Base-by-base conservation (phyloP, 2,797 vertebrate genomes). In the Myiothlypis chrysogaster region DNA sequence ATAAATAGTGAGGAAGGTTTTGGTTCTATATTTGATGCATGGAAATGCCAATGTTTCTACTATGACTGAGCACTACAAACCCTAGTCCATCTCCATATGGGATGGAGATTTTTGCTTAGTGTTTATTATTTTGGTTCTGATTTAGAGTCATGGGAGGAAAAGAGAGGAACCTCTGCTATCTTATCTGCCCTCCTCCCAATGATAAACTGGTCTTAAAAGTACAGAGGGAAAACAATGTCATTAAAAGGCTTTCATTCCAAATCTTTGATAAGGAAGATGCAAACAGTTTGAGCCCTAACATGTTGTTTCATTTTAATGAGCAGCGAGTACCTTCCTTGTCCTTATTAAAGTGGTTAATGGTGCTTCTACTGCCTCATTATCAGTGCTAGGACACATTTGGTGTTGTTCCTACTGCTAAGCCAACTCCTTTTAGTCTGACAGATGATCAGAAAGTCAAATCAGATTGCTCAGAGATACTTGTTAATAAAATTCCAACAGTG, bases 361-460 rank as follows among this genome's bases (percentile, higher is more conserved):
- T 91, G 95, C 93, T 98, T 97, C 96, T 95, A 92, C 94, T 85
- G 94, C 93, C 97, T 97, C 96, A 97, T 98, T 97, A 98, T 97
- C 97, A 97, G 97, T 3, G 3, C 82, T 91, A 96, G 95, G 96
- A 89, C 63, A 93, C 39, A 91, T 66, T 94, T 28, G 14, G 52
- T 90, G 83, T 75, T 96, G 90, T 89, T 97, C 61, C 85, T 84
- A 95, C 90, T 75, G 94, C 56, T 90, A 96, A 95, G 76, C 90
- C 89, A 95, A 95, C 92, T 96, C 95, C 96, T 97, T 98, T 97
- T 94, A 92, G 39, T 95, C 97, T 96, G 94, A 95, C 90, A 95
- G 96, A 97, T 96, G 94, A 98, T 97, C 95, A 98, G 94, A 97
- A 98, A 97, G 97, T 97, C 97, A 97, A 97, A 97, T 97, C 80